Percentiles rank a stretch among this genome's conserved stretches.
Evolutionary conservation across 2,113 vertebrate species (phyloP).

Genomic region (Austrofundulus limnaeus): DNA sequence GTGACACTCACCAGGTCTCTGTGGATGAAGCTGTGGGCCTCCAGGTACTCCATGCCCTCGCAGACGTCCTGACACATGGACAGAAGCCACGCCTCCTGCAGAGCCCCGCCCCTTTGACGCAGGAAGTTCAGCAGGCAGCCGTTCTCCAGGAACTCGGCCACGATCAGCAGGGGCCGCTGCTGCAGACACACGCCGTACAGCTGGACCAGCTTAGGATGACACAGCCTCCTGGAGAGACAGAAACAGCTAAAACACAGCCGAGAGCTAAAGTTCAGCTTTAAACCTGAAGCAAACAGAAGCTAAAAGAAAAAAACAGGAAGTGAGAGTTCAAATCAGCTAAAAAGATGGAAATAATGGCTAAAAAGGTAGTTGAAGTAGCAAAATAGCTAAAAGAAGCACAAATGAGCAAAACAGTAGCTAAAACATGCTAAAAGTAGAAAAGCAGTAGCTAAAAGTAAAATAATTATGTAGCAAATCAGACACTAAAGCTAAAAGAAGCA

Average conservation of each 20-base stretch:
- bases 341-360: no score
- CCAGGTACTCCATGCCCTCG: conserved; percentile 82
- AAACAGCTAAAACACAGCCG: not conserved
- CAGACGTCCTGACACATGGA: conserved; percentile 85
- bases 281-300: no score
- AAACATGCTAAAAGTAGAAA: no score
- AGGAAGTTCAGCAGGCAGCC: conserved; percentile 86
- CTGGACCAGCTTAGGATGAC: conserved; percentile 86
- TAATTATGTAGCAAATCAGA: no score
- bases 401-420: no score
- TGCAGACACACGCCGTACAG: conserved; percentile 86
- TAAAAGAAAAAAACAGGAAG: no score
- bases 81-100: conserved; percentile 11
- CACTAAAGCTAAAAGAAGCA: no score
- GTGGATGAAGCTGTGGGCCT: conserved; percentile 89
- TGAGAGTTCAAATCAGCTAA: no score
- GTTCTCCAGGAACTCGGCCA: conserved; percentile 88
- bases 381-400: no score
- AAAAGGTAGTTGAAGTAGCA: no score
- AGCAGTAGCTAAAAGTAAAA: no score
- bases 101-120: conserved; percentile 46
- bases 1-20: conserved; percentile 65
- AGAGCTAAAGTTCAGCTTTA: no score
- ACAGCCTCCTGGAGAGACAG: conserved; percentile 78
- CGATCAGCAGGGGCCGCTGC: conserved; percentile 81